Base-by-base conservation (phyloP, 2,797 vertebrate genomes). In the Anisognathus igniventris region DNA sequence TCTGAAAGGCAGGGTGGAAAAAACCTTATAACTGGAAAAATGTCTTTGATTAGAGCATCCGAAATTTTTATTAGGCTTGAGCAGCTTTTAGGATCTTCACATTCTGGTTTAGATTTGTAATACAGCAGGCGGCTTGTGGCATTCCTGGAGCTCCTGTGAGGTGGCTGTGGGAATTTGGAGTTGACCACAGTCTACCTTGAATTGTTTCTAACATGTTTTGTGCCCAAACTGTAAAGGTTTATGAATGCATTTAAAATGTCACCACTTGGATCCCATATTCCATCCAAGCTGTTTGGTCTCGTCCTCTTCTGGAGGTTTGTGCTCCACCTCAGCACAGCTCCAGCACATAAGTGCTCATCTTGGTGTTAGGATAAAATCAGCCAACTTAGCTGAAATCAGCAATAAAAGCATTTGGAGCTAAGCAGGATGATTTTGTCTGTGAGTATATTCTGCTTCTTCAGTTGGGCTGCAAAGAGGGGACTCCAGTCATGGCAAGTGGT, bases 1-100 rank as follows among this genome's bases (percentile, higher is more conserved):
- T 87, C 56, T 83, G 87, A 60, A 79, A 70, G 9, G 2, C 6
- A 11, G 2, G 4, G 10, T 0, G 8, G 1, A 0, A 4, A 47
- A 64, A 42, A 68, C 8, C 12, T 44, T 50, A 0, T 16, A 62
- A 64, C 18, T 64, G n/a, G 23, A 35, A 61, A 89, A 15, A 1
- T 8, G 12, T 14, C 39, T 54, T 22, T 19, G 51, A 13, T 28
- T 21, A 54, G 13, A 76, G 11, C 51, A 62, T 61, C 23, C 10
- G 10, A 28, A 7, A 5, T 42, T 23, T 11, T 71, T 64, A 44
- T 53, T 31, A 68, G 17, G 40, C 11, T 3, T 31, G 47, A 84
- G 31, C 42, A 58, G 30, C 58, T 58, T 86, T 81, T 75, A 37
- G 14, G 37, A 31, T 65, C 21, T 51, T 22, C 5, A 18, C 3